Conservation (phyloP, 2,797 vertebrate genomes). For the Oreonectes daqikongensis region DNA sequence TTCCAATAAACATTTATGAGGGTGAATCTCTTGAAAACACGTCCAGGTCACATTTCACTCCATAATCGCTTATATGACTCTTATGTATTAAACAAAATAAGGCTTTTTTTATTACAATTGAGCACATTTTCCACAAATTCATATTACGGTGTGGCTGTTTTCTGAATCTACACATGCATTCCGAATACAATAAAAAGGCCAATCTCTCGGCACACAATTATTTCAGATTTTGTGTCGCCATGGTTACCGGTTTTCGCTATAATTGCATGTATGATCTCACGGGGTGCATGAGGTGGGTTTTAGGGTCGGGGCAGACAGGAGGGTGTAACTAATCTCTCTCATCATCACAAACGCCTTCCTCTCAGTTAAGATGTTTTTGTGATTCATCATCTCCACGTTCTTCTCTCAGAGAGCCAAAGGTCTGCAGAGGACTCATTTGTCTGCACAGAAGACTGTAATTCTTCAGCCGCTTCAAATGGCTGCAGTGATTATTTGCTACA, state of each 20-base stretch:
- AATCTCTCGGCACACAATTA: constrained; percentile 27
- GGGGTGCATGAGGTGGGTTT: constrained; percentile 37
- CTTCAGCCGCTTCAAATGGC: constrained; percentile 71
- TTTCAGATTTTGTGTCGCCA: constrained; percentile 28
- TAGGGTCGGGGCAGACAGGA: constrained; percentile 14
- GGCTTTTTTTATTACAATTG: too few relatives aligned
- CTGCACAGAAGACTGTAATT: constrained; percentile 76
- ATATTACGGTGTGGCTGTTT: too few relatives aligned
- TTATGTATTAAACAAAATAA: too few relatives aligned
- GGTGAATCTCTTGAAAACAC: background rate
- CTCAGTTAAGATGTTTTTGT: constrained; percentile 53
- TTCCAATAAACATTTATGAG: background rate
- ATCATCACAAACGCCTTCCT: constrained; percentile 68
- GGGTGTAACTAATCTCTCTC: constrained; percentile 66
- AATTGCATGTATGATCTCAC: constrained; percentile 25
- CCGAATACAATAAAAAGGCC: constrained; percentile 18
- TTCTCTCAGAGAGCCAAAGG: constrained; percentile 70
- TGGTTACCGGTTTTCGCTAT: constrained; percentile 27
- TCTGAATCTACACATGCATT: background rate
- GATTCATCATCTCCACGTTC: constrained; percentile 65
- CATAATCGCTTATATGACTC: too few relatives aligned
- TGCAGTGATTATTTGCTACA: constrained; percentile 73
- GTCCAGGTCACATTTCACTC: background rate
- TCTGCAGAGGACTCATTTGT: constrained; percentile 78
- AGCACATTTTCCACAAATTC: too few relatives aligned